phyloP scores from a whole-genome alignment of 2,113 vertebrate genomes.

The Lethenteron reissneri region DNA sequence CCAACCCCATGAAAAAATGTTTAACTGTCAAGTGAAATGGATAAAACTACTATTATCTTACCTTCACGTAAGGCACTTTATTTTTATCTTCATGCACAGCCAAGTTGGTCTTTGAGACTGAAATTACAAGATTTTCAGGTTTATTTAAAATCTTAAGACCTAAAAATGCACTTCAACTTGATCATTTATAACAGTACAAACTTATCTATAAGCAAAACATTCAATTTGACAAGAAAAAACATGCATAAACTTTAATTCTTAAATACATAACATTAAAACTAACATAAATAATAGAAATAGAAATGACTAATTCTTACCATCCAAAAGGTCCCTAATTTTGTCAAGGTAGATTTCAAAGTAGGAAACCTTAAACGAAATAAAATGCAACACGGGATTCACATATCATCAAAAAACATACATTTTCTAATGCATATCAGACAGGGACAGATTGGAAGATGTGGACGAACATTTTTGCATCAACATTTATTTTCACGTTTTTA shows the following conservation, averaged over 20 bases:
- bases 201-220: too few species aligned
- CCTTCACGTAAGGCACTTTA: constrained; percentile 59
- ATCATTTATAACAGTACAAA: too few species aligned
- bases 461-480: not conserved
- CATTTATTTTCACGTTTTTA: not conserved
- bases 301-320: not conserved
- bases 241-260: too few species aligned
- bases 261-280: too few species aligned
- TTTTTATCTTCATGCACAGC: constrained; percentile 65
- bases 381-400: not conserved
- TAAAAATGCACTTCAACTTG: too few species aligned
- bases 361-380: constrained; percentile 1
- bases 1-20: not conserved
- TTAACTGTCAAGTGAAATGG: not conserved
- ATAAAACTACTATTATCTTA: constrained; percentile 14
- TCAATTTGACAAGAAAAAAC: too few species aligned
- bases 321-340: constrained; percentile 2
- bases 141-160: too few species aligned
- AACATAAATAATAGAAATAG: too few species aligned
- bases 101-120: constrained; percentile 58
- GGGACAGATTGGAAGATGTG: not conserved
- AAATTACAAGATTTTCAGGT: too few species aligned
- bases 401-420: not conserved
- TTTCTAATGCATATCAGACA: not conserved
- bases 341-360: constrained; percentile 6